Percentiles rank a stretch among this genome's conserved stretches.
Conservation (phyloP, 2,113 vertebrate species). For the Acanthisitta chloris region DNA sequence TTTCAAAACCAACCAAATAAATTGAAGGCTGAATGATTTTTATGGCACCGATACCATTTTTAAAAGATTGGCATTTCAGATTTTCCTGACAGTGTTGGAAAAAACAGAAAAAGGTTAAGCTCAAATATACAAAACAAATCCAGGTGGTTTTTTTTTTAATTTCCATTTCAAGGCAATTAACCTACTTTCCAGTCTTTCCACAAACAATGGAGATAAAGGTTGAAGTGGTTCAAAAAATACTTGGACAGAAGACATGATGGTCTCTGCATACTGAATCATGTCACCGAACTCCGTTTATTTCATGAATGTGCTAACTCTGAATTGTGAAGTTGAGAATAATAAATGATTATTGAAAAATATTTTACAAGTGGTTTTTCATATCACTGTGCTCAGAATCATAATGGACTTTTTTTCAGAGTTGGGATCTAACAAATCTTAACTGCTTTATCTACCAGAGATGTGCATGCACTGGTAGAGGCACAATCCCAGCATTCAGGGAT, state of each 20-base stretch:
- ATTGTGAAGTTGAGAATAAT: not conserved
- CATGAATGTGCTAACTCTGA: not conserved
- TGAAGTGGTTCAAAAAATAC: slow-evolving; percentile 29
- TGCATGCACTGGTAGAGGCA: not conserved
- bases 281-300: not conserved
- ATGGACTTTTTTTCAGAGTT: not conserved
- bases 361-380: not conserved
- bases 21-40: slow-evolving; percentile 53
- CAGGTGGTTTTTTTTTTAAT: not conserved
- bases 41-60: slow-evolving; percentile 53
- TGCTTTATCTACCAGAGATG: not conserved
- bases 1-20: slow-evolving; percentile 50
- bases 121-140: slow-evolving; percentile 29
- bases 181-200: slow-evolving; percentile 54
- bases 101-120: slow-evolving; percentile 51
- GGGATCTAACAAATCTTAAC: not conserved
- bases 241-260: not conserved
- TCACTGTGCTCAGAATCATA: not conserved
- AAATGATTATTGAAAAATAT: not conserved
- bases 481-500: not conserved
- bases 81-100: slow-evolving; percentile 64
- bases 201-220: slow-evolving; percentile 38
- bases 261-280: not conserved
- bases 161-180: slow-evolving; percentile 21
- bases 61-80: slow-evolving; percentile 58